Evolutionary conservation across 2,113 vertebrate genomes (phyloP).

Genomic region (Paradoxurus hermaphroditus): DNA sequence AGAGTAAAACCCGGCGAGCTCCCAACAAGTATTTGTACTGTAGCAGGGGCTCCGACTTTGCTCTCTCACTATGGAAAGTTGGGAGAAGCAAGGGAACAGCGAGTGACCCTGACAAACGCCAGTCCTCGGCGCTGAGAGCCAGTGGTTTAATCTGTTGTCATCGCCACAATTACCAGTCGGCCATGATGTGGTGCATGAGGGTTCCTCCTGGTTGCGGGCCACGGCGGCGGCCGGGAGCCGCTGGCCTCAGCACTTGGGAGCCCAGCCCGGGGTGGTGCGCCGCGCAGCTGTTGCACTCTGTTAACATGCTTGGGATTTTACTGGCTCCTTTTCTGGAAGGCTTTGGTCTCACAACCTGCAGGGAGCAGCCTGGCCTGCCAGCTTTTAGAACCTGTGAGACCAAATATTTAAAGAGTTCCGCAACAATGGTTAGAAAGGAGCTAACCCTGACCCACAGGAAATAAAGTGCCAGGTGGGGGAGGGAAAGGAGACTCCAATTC

Average conservation of each 20-base stretch:
- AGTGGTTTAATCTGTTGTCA: conserved; percentile 23
- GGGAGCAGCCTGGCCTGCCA: conserved; percentile 57
- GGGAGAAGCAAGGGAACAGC: conserved; percentile 26
- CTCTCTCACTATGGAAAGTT: background rate
- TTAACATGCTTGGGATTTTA: conserved; percentile 39
- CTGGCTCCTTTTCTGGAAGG: conserved; percentile 63
- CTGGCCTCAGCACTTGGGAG: conserved; percentile 5
- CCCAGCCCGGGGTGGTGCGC: background rate
- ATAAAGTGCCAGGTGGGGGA: conserved; percentile 36
- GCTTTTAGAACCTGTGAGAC: conserved; percentile 63
- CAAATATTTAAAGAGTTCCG: conserved; percentile 68
- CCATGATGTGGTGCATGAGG: background rate
- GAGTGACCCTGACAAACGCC: conserved; percentile 53
- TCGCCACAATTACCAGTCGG: background rate
- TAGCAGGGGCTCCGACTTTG: background rate
- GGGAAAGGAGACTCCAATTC: background rate
- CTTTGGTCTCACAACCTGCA: conserved; percentile 58
- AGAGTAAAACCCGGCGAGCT: background rate
- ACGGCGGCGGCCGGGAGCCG: background rate
- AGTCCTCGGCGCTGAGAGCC: conserved; percentile 29
- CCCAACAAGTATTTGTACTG: background rate
- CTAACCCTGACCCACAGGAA: conserved; percentile 43
- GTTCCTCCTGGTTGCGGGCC: background rate
- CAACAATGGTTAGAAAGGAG: conserved; percentile 64
- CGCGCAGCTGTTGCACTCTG: background rate